phyloP scores from a whole-genome alignment of 2,113 vertebrate genomes.

The Indri indri region DNA sequence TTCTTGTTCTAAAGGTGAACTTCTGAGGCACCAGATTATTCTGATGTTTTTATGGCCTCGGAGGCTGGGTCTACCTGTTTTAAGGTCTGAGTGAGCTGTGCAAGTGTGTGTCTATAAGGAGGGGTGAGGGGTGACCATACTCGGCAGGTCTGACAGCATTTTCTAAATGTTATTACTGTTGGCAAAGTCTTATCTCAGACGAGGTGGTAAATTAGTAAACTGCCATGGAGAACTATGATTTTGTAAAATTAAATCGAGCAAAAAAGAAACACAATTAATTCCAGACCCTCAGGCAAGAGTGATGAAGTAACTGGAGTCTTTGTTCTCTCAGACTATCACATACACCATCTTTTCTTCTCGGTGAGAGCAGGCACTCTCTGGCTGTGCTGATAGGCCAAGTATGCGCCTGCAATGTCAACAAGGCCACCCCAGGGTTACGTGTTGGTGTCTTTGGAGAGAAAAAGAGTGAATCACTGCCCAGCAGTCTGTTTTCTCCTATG shows the following conservation, averaged over 20 bases:
- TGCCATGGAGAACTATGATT: constrained; percentile 66
- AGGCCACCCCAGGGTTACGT: constrained; percentile 59
- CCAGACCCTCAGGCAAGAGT: constrained; percentile 74
- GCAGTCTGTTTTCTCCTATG: background rate
- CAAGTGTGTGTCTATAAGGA: too few relatives aligned
- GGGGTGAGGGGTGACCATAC: background rate
- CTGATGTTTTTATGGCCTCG: background rate
- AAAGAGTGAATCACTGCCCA: background rate
- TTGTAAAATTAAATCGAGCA: constrained; percentile 74
- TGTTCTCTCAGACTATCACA: constrained; percentile 69
- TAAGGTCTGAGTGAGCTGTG: background rate
- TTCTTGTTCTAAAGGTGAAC: background rate
- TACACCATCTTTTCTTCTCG: constrained; percentile 62
- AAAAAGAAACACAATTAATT: constrained; percentile 64
- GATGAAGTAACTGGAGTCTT: constrained; percentile 67
- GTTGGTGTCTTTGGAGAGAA: background rate
- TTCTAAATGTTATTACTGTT: constrained; percentile 66
- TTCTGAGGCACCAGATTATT: background rate
- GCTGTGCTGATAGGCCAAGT: constrained; percentile 54
- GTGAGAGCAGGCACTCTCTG: constrained; percentile 29
- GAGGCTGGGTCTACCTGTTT: background rate
- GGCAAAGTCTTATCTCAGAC: constrained; percentile 62
- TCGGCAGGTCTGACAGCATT: constrained; percentile 18
- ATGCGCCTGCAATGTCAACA: background rate
- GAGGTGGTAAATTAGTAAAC: constrained; percentile 63